Base-by-base conservation (phyloP, 1,140 invertebrate species). In the Araneus ventricosus region DNA sequence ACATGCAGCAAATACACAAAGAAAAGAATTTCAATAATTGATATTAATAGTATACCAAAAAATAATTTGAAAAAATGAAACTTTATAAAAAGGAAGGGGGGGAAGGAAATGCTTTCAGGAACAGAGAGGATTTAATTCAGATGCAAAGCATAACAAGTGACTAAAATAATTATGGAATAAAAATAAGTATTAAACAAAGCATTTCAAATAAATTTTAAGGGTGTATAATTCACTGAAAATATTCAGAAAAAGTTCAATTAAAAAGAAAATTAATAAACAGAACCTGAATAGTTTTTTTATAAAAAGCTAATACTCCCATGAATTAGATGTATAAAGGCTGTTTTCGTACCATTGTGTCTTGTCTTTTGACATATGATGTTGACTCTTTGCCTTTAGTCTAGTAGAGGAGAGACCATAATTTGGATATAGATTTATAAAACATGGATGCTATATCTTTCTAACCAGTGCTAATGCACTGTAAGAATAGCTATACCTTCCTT, bases 331-430 rank as follows among this genome's bases (percentile, higher is more conserved):
- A 91, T 67, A 91, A 84, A 91, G 67, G 84, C 85, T 93, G 85
- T 87, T 75, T 88, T 84, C 91, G 91, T 93, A 93, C 91, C 91
- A 80, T 87, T 79, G 91, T 87, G 24, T 93, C 91, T 80, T 93
- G 91, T 93, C 91, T 93, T 93, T 93, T 93, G 61, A 91, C 34
- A 91, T 93, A 34, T 87, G 85, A 93, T 57, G 91, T 30, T 37
- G 84, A 87, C 63, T 93, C 91, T 93, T 93, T 93, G 82, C 91
- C 91, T 93, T 93, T 93, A 59, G 91, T 87, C 91, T 93, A 93
- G 61, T 93, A 79, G 91, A 93, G 91, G 91, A 93, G 85, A 93
- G 91, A 93, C 91, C 85, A 93, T 93, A 93, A 92, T 93, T 93
- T 93, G 84, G 91, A 80, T 93, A 93, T 39, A 93, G 91, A 88